phyloP scores from a whole-genome alignment of 2,888 invertebrate genomes.

The Troglohyphantes excavatus region DNA sequence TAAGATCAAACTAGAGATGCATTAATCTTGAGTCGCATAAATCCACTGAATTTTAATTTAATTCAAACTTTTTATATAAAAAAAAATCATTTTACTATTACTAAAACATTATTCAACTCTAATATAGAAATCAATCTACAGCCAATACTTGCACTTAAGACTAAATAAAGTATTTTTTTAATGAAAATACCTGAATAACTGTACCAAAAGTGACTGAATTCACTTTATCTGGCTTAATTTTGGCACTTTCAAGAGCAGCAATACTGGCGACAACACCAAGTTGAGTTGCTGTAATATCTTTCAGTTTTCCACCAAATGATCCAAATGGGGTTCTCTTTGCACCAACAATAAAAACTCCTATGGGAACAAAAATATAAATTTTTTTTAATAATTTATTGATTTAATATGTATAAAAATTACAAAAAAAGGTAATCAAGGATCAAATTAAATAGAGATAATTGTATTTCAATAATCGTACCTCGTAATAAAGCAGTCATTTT shows the following conservation, averaged over 20 bases:
- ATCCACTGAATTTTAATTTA: too few species aligned
- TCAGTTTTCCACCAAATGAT: constrained; percentile 89
- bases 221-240: constrained; percentile 91
- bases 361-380: neutral
- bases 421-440: neutral
- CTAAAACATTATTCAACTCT: too few species aligned
- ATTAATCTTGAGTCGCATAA: too few species aligned
- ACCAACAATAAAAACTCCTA: constrained; percentile 95
- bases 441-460: neutral
- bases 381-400: too few species aligned
- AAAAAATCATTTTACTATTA: too few species aligned
- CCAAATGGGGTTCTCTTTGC: constrained; percentile 99
- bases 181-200: constrained; percentile 88
- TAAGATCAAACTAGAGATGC: too few species aligned
- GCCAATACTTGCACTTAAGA: too few species aligned
- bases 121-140: too few species aligned
- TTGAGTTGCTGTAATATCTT: constrained; percentile 84
- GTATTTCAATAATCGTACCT: constrained; percentile 8
- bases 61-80: too few species aligned
- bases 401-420: too few species aligned
- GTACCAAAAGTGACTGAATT: constrained; percentile 95
- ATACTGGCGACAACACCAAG: constrained; percentile 91
- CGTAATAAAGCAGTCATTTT: constrained; percentile 43
- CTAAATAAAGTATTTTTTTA: too few species aligned
- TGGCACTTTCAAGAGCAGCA: constrained; percentile 90